Base-by-base conservation (phyloP, 2,888 invertebrate species). In the Embidobia sp. region DNA sequence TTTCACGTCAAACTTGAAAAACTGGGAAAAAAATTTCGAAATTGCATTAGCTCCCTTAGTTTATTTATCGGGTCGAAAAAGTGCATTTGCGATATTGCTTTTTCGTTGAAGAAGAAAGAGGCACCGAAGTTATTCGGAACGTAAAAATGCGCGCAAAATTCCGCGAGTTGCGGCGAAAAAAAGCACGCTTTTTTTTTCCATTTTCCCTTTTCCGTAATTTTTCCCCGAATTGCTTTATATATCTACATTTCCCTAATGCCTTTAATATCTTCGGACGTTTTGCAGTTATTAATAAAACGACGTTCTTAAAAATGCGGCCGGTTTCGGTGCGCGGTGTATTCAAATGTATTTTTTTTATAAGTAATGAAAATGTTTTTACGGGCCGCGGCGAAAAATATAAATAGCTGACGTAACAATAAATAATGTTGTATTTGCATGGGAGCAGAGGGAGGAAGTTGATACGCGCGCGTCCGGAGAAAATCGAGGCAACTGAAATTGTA, bases 81-180 rank as follows among this genome's bases (percentile, higher is more conserved):
- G 51, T 63, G 55, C 67, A 69, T 75, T 69, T 63, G 67, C 55
- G 27, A 61, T 63, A 69, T 74, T 74, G 67, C 55, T 63, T 69
- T 69, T 75, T 55, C 53, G 35, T 10, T 42, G 48, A 51, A 10
- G 44, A 63, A 63, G 74, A 61, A 64, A 64, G 26, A 37, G 40
- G 49, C 33, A 48, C 10, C 63, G n/a, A 59, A 49, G 64, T 66
- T 55, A 67, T 67, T 75, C 37, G 48, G 51, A 19, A 61, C 48
- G 53, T 48, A 64, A 64, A 63, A 73, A 64, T 64, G 48, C 42
- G 42, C 33, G 26, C 53, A 42, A 75, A 75, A 67, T 61, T 53
- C 59, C 59, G 42, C 37, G n/a, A 16, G 51, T 26, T 10, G 26
- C 22, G 42, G 18, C n/a, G 22, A 18, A 48, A 61, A 46, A 59